A percentile compares a stretch with the other conserved stretches of the same genome.
phyloP scores from a whole-genome alignment of 2,797 vertebrate species.

The Xiphorhynchus erythropygius region DNA sequence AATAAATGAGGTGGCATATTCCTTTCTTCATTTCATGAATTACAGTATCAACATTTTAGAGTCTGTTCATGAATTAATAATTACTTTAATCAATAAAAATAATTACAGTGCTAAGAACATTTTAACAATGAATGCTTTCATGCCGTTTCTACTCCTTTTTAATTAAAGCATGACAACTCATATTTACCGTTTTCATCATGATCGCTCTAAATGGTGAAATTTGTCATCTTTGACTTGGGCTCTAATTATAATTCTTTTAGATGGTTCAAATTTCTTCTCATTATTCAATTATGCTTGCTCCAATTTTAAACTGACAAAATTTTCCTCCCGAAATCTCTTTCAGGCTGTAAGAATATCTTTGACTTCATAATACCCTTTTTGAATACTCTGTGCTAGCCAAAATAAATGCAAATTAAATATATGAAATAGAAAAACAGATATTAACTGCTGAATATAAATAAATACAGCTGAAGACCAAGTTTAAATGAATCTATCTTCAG shows the following conservation, averaged over 20 bases:
- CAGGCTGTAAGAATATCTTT: slow-evolving; percentile 3
- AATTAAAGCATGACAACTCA: slow-evolving; percentile 55
- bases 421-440: slow-evolving; percentile 22
- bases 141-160: slow-evolving; percentile 52
- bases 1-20: slow-evolving; percentile 58
- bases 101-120: slow-evolving; percentile 63
- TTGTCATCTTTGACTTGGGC: slow-evolving; percentile 56
- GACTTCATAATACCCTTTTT: background rate
- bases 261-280: slow-evolving; percentile 45
- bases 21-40: slow-evolving; percentile 51
- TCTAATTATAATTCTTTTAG: slow-evolving; percentile 58
- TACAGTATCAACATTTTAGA: slow-evolving; percentile 67
- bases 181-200: slow-evolving; percentile 58
- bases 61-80: slow-evolving; percentile 72
- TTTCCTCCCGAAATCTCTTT: slow-evolving; percentile 39
- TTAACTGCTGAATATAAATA: slow-evolving; percentile 39
- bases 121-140: slow-evolving; percentile 64
- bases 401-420: slow-evolving; percentile 44
- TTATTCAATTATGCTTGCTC: slow-evolving; percentile 53
- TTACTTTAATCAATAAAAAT: slow-evolving; percentile 71
- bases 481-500: slow-evolving; percentile 22
- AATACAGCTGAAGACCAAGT: background rate
- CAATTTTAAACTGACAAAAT: slow-evolving; percentile 38
- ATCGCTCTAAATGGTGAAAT: slow-evolving; percentile 63
- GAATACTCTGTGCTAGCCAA: background rate